A percentile compares a stretch with the other conserved stretches of the same genome.
Evolutionary conservation across 2,113 vertebrate genomes (phyloP).

Genomic region (Eurystomus gularis): DNA sequence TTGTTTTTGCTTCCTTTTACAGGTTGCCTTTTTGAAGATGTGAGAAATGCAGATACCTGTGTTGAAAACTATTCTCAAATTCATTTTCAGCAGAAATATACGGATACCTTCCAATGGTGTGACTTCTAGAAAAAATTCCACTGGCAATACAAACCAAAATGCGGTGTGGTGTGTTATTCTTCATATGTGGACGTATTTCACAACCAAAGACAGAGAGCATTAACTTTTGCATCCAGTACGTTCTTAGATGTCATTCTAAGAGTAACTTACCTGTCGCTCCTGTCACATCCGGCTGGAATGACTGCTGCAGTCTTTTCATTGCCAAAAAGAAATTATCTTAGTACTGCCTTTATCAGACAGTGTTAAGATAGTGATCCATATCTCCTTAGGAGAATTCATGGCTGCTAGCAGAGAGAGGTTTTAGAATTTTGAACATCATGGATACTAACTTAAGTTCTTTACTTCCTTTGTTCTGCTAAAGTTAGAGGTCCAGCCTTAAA

Average conservation of each 20-base stretch:
- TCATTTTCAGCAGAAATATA: neutral
- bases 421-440: neutral
- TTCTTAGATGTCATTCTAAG: neutral
- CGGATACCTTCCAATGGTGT: neutral
- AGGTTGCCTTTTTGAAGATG: conserved; percentile 82
- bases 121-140: neutral
- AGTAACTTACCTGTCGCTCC: neutral
- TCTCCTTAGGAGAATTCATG: neutral
- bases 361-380: neutral
- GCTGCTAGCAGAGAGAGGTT: neutral
- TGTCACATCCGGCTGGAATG: neutral
- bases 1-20: conserved; percentile 29
- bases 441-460: neutral
- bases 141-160: neutral
- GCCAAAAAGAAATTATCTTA: conserved; percentile 26
- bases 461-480: neutral
- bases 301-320: neutral
- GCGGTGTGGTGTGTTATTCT: neutral
- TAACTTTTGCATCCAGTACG: neutral
- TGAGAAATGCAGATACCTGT: neutral
- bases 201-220: neutral
- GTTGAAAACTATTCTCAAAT: neutral
- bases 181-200: neutral
- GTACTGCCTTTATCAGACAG: neutral
- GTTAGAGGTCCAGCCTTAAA: neutral